Percentiles rank a stretch among this genome's conserved stretches.
Evolutionary conservation across 2,888 invertebrate species (phyloP).

Genomic region (Mythimna vitellina): DNA sequence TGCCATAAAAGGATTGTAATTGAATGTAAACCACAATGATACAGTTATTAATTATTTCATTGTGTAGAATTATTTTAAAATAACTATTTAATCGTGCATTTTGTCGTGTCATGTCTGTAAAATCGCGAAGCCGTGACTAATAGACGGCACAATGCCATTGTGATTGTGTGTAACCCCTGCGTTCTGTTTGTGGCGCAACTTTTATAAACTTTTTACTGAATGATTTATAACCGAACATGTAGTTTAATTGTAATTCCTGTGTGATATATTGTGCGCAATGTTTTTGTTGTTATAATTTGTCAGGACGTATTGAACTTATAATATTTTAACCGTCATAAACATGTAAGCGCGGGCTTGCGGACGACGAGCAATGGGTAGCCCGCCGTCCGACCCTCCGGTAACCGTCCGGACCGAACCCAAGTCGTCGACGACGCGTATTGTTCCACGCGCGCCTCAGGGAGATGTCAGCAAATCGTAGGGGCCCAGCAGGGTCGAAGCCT

Average conservation of each 20-base stretch:
- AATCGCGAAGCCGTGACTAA: slow-evolving; percentile 73
- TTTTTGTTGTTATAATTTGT: slow-evolving; percentile 13
- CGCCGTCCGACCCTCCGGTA: too few relatives aligned
- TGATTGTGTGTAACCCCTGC: slow-evolving; percentile 74
- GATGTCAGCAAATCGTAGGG: too few relatives aligned
- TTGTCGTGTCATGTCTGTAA: slow-evolving; percentile 71
- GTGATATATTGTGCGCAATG: slow-evolving; percentile 20
- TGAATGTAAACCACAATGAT: slow-evolving; percentile 52
- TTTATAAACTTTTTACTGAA: slow-evolving; percentile 59
- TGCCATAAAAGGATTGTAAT: slow-evolving; percentile 34
- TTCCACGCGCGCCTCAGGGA: too few relatives aligned
- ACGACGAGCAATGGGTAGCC: too few relatives aligned
- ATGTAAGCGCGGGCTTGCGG: too few relatives aligned
- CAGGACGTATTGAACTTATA: too few relatives aligned
- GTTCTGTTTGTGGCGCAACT: slow-evolving; percentile 53
- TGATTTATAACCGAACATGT: slow-evolving; percentile 58
- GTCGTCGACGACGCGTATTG: too few relatives aligned
- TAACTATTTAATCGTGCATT: slow-evolving; percentile 78
- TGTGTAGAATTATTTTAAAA: slow-evolving; percentile 65
- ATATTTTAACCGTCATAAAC: background rate
- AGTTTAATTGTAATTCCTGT: slow-evolving; percentile 28
- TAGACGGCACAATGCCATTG: slow-evolving; percentile 72
- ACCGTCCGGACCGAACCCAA: too few relatives aligned
- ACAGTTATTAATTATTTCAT: slow-evolving; percentile 61
- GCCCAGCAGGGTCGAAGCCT: too few relatives aligned